phyloP scores from a whole-genome alignment of 2,888 invertebrate genomes.

The Lithosia quadra region DNA sequence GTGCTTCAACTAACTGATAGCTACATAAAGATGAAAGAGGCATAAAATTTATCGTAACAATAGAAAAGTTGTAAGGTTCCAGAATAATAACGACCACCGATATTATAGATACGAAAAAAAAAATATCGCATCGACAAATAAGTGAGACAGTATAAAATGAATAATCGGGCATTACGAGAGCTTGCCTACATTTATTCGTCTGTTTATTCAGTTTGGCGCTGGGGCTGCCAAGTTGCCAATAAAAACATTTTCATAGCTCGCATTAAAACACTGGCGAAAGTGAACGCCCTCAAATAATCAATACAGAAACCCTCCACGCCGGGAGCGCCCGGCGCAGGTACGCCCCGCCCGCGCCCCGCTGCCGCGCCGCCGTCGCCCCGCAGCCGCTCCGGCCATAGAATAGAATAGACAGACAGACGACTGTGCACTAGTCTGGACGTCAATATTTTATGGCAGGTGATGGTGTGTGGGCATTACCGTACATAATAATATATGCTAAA shows the following conservation, averaged over 20 bases:
- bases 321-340: conserved; percentile 78
- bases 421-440: conserved; percentile 50
- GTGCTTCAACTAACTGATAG: no score
- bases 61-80: conserved; percentile 34
- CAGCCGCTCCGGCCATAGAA: conserved; percentile 64
- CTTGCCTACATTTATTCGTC: conserved; percentile 68
- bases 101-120: conserved; percentile 46
- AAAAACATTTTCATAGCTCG: conserved; percentile 84
- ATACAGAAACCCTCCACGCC: conserved; percentile 63
- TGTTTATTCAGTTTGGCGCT: conserved; percentile 70
- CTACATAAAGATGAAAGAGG: no score
- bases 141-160: conserved; percentile 62
- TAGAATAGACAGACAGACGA: conserved; percentile 65
- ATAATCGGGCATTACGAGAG: conserved; percentile 69
- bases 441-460: conserved; percentile 51
- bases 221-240: conserved; percentile 76
- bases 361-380: conserved; percentile 53
- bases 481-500: conserved; percentile 47
- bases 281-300: conserved; percentile 77
- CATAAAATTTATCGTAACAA: no score
- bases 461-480: conserved; percentile 36
- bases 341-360: conserved; percentile 60
- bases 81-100: conserved; percentile 49
- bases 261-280: conserved; percentile 86
- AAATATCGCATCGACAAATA: conserved; percentile 59